Percentiles rank a stretch among this genome's conserved stretches.
Conservation (phyloP, 1,140 invertebrate species). For the Nylanderia fulva region DNA sequence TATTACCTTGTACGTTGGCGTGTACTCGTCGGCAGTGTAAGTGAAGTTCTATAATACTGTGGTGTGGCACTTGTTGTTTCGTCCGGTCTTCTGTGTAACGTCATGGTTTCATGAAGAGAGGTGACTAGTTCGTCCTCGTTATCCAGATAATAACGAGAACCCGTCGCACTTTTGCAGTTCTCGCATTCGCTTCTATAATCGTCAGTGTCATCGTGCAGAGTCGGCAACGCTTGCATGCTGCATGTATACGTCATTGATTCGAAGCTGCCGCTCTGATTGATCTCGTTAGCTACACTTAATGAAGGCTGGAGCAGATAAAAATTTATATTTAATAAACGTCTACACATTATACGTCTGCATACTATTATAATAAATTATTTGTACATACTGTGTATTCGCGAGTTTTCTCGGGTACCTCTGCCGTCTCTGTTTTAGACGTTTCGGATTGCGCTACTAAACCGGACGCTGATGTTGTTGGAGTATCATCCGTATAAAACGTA, state of each 20-base stretch:
- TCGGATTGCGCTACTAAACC: constrained; percentile 47
- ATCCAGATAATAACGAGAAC: constrained; percentile 88
- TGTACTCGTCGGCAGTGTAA: constrained; percentile 89
- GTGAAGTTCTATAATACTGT: constrained; percentile 89
- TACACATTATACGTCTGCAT: not conserved
- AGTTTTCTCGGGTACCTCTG: constrained; percentile 18
- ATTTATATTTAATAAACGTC: not conserved
- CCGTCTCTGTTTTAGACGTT: not conserved
- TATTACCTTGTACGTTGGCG: constrained; percentile 87
- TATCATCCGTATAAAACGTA: constrained; percentile 64
- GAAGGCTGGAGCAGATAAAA: constrained; percentile 75
- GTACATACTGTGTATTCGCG: constrained; percentile 67
- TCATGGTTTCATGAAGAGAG: constrained; percentile 90
- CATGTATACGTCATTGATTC: constrained; percentile 85
- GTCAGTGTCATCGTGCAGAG: constrained; percentile 88
- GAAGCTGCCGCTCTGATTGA: constrained; percentile 84
- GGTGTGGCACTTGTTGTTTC: constrained; percentile 82
- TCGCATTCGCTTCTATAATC: constrained; percentile 93
- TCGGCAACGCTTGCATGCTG: constrained; percentile 83
- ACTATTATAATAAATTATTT: not conserved
- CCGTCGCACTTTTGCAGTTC: constrained; percentile 92
- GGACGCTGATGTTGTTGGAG: constrained; percentile 47
- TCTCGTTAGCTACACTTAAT: constrained; percentile 79
- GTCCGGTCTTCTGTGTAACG: constrained; percentile 88
- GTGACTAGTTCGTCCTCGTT: constrained; percentile 87